These are phyloP conservation scores for Bombus pyrosoma DNA, from an alignment of 1,140 invertebrate genomes.

Conservation along the genomic window DNA sequence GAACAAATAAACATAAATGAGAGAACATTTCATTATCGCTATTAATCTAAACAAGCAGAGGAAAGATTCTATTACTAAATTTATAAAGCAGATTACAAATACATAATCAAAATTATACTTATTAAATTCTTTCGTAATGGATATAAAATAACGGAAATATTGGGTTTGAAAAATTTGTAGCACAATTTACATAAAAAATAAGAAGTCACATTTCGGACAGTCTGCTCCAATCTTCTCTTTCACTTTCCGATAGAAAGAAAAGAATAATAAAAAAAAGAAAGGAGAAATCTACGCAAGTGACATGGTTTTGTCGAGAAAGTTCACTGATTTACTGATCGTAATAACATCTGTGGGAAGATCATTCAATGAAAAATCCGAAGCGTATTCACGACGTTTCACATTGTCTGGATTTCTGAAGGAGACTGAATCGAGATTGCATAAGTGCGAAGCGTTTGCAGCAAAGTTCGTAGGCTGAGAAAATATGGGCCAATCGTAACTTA, in stretches of 20 bases:
- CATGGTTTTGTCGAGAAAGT: constrained; percentile 31
- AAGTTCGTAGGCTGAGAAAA: neutral
- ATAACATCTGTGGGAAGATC: neutral
- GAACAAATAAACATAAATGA: neutral
- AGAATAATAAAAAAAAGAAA: neutral
- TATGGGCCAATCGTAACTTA: neutral
- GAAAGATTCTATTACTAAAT: too few species aligned
- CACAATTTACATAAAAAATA: too few species aligned
- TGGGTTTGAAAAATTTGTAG: too few species aligned
- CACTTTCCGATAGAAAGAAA: neutral
- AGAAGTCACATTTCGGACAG: too few species aligned
- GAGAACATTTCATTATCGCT: neutral
- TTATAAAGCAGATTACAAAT: too few species aligned
- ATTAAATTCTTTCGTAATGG: too few species aligned
- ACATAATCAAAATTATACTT: too few species aligned
- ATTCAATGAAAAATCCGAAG: constrained; percentile 26
- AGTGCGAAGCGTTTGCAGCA: constrained; percentile 1
- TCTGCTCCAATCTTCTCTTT: too few species aligned
- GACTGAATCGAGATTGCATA: neutral
- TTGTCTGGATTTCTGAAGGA: constrained; percentile 25
- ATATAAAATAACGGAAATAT: neutral
- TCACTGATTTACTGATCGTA: neutral
- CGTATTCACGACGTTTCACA: constrained; percentile 27
- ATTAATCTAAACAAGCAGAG: too few species aligned
- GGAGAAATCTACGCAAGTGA: neutral